Conservation (phyloP, 2,113 vertebrate genomes). For the Mixornis gularis region DNA sequence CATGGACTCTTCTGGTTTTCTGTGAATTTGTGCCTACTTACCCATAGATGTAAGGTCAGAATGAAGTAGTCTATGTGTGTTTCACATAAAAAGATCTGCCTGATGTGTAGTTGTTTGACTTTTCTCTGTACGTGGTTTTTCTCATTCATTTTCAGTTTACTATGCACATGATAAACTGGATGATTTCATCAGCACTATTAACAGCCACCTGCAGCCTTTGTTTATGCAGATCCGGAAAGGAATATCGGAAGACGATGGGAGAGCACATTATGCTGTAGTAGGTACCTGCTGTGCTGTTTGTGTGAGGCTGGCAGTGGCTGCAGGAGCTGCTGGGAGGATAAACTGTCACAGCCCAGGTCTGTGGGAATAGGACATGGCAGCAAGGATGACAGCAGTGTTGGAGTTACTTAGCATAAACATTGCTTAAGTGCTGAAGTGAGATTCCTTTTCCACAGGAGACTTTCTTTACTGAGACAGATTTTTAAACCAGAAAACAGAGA, state of each 20-base stretch:
- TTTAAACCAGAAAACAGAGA: neutral
- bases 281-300: neutral
- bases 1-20: neutral
- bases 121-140: neutral
- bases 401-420: neutral
- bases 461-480: neutral
- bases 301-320: neutral
- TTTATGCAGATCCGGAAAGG: slow-evolving; percentile 92
- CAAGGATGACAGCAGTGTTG: neutral
- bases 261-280: slow-evolving; percentile 84
- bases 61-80: neutral
- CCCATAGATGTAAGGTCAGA: neutral
- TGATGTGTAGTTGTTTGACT: neutral
- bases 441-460: neutral
- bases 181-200: slow-evolving; percentile 83
- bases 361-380: neutral
- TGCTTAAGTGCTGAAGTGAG: neutral
- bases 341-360: neutral
- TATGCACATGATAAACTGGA: slow-evolving; percentile 78
- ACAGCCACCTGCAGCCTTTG: slow-evolving; percentile 83
- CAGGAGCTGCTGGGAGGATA: neutral
- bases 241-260: slow-evolving; percentile 78
- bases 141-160: slow-evolving; percentile 63
- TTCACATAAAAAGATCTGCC: neutral
- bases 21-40: neutral